Evolutionary conservation across 30 jellyfish, hydroid and myxozoan species (phyloP).

Genomic region (Aurelia aurita): DNA sequence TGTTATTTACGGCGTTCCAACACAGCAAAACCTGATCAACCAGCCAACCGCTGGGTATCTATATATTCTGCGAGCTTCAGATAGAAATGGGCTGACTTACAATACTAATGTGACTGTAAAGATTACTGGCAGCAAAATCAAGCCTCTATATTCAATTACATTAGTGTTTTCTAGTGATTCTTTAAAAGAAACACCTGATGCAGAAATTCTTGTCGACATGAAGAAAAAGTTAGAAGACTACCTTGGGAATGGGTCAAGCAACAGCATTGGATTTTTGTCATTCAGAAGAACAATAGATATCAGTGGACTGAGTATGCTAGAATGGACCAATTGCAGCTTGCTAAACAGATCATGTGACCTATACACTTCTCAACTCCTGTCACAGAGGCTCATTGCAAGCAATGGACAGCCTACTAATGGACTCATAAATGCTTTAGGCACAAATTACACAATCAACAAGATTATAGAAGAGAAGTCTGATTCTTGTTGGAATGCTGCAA

Average conservation of each 20-base stretch:
- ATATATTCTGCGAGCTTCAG: conserved; percentile 41
- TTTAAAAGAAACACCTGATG: neutral
- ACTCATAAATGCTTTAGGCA: conserved; percentile 7
- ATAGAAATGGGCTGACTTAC: neutral
- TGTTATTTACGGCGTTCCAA: conserved; percentile 78
- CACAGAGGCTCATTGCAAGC: neutral
- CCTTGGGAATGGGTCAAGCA: conserved; percentile 7
- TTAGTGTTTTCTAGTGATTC: conserved; percentile 7
- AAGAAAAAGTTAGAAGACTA: neutral
- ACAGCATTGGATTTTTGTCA: conserved; percentile 26
- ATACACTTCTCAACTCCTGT: neutral
- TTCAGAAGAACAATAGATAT: conserved; percentile 21
- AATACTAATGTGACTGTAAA: conserved; percentile 23
- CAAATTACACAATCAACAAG: conserved; percentile 4
- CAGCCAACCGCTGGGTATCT: conserved; percentile 77
- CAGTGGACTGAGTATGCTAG: conserved; percentile 20
- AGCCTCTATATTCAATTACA: conserved; percentile 16
- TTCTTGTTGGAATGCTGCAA: conserved; percentile 32
- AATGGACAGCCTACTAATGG: conserved; percentile 38
- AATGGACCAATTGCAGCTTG: conserved; percentile 53
- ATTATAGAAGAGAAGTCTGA: conserved; percentile 19
- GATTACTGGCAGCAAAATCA: conserved; percentile 35
- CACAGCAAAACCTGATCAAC: conserved; percentile 35
- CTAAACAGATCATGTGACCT: conserved; percentile 13
- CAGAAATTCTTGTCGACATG: conserved; percentile 24